phyloP scores from a whole-genome alignment of 1,140 invertebrate species.

The Medauroidea extradentata region DNA sequence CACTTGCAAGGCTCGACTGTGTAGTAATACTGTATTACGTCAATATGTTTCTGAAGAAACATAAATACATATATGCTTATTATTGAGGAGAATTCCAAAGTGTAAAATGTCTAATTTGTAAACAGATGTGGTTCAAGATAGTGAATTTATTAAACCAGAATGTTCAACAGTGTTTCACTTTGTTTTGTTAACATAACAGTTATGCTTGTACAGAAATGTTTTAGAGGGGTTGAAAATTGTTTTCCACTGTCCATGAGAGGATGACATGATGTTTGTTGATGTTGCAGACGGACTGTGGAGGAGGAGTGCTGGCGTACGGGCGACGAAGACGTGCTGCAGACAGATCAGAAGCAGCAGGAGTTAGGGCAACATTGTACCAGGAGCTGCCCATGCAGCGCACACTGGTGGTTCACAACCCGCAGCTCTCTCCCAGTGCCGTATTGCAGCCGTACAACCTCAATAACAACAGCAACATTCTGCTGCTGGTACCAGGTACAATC shows the following conservation, averaged over 20 bases:
- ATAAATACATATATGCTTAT: too few relatives aligned
- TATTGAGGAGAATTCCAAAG: too few relatives aligned
- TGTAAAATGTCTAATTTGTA: too few relatives aligned
- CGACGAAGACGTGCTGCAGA: neutral
- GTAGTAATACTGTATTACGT: too few relatives aligned
- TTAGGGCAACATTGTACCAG: neutral
- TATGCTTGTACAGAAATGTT: neutral
- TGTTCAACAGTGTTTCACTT: neutral
- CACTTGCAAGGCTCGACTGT: too few relatives aligned
- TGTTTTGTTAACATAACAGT: neutral
- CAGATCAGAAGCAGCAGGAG: neutral
- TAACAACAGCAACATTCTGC: too few relatives aligned
- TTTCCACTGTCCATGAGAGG: neutral
- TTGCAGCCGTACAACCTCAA: neutral
- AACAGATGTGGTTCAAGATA: too few relatives aligned
- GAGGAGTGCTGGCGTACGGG: neutral
- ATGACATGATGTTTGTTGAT: neutral
- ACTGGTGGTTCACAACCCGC: neutral
- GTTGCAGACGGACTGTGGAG: neutral
- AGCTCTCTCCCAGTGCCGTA: neutral
- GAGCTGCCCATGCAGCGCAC: neutral
- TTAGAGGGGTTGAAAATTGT: neutral
- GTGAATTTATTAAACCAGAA: neutral
- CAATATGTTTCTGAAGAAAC: too few relatives aligned
- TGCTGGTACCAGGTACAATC: neutral